Evolutionary conservation across 2,113 vertebrate genomes (phyloP).

Genomic region (Chroicocephalus ridibundus): DNA sequence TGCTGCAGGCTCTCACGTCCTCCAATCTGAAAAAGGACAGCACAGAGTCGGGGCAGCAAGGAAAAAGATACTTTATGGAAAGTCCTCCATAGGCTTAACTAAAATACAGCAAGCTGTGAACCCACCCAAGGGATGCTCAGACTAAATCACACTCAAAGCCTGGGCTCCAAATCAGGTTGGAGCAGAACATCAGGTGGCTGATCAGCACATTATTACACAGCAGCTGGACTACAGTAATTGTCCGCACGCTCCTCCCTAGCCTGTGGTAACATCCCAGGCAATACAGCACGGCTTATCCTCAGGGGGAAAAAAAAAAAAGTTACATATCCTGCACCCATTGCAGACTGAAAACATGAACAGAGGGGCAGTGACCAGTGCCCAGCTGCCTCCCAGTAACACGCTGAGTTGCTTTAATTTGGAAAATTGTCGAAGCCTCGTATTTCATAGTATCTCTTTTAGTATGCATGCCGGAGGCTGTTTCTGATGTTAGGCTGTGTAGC

Average conservation of each 20-base stretch:
- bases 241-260: background rate
- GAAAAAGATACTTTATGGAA: background rate
- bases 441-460: background rate
- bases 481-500: background rate
- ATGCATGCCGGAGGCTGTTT: background rate
- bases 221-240: background rate
- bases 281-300: background rate
- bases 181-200: background rate
- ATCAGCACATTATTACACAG: background rate
- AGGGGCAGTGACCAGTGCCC: background rate
- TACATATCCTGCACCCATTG: background rate
- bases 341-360: background rate
- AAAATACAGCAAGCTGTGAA: background rate
- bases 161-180: background rate
- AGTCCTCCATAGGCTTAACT: background rate
- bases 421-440: background rate
- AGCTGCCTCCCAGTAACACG: background rate
- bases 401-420: background rate
- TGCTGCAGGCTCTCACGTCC: background rate
- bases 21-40: background rate
- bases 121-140: background rate
- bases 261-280: background rate
- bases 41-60: background rate
- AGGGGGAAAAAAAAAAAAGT: background rate
- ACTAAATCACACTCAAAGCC: background rate